phyloP scores from a whole-genome alignment of 2,888 invertebrate genomes.

The Lymantria monacha region DNA sequence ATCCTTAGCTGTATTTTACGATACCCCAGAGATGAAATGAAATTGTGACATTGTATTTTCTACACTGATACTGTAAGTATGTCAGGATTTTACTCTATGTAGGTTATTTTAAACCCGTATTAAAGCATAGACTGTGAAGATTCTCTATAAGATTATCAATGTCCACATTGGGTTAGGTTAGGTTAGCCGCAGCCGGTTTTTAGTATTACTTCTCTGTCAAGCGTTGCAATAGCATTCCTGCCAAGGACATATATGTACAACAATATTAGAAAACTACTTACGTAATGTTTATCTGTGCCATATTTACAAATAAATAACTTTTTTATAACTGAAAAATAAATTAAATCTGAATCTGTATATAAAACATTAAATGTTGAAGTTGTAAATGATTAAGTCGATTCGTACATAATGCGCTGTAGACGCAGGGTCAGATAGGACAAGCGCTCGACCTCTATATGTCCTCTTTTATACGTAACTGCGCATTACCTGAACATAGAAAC shows the following conservation, averaged over 20 bases:
- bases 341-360: background rate
- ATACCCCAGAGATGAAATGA: background rate
- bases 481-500: conserved; percentile 15
- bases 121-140: too few species aligned
- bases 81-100: background rate
- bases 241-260: too few species aligned
- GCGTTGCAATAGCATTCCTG: too few species aligned
- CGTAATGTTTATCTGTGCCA: too few species aligned
- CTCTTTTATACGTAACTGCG: conserved; percentile 27
- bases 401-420: conserved; percentile 3
- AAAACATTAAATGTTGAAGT: background rate
- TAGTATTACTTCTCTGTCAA: too few species aligned
- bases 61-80: background rate
- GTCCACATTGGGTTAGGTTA: too few species aligned
- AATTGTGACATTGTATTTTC: background rate
- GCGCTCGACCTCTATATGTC: conserved; percentile 29
- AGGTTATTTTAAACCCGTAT: background rate
- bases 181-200: too few species aligned
- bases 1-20: background rate
- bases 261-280: too few species aligned
- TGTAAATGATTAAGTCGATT: background rate
- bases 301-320: background rate
- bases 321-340: background rate
- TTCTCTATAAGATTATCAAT: too few species aligned
- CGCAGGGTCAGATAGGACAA: conserved; percentile 29